Evolutionary conservation across 53 echinoderm and acorn worm species (phyloP), one percentile per base, ranked within the genome.

Genomic region (Paracentrotus lividus): DNA sequence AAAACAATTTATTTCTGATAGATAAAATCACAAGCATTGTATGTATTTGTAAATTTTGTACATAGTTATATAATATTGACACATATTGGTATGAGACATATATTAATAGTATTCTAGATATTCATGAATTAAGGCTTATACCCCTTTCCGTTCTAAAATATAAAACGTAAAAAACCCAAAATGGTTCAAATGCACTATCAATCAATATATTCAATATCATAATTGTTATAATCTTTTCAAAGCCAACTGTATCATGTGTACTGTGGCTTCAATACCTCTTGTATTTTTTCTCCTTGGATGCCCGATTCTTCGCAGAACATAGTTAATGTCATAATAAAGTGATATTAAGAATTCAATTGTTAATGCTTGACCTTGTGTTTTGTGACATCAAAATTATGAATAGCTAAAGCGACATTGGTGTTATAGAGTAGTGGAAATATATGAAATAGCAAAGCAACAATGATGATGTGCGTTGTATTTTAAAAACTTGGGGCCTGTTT

Each of bases 21-120:
- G 57, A 89, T 89, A 61, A 89, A 90, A 67, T 90, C 90, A 90
- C 90, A 90, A 90, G 75, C 90, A 90, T 75, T 57, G 89, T 64
- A 38, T 89, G 58, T 57, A 65, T 64, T 23, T 89, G 58, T 89
- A 60, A 89, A 89, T 26, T 89, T 89, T 89, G 65, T 89, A 89
- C 89, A 89, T 89, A 44, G 53, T 43, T 89, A 14, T 61, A 89
- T 38, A 89, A 89, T 87, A 56, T 87, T 54, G 54, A 87, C 87
- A 87, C 58, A 18, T 12, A 56, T 34, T 87, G 27, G 33, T 58
- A 36, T 56, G 3, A 87, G 38, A 34, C 47, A 81, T 81, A 2
- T 21, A 45, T 5, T 47, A 45, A 31, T 26, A 81, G 36, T 5
- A 38, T 38, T 36, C 27, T 72, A 72, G 18, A 4, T 72, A 72